These are phyloP conservation scores for Spodoptera exigua DNA, from an alignment of 2,888 invertebrate genomes.

Conservation along the genomic window DNA sequence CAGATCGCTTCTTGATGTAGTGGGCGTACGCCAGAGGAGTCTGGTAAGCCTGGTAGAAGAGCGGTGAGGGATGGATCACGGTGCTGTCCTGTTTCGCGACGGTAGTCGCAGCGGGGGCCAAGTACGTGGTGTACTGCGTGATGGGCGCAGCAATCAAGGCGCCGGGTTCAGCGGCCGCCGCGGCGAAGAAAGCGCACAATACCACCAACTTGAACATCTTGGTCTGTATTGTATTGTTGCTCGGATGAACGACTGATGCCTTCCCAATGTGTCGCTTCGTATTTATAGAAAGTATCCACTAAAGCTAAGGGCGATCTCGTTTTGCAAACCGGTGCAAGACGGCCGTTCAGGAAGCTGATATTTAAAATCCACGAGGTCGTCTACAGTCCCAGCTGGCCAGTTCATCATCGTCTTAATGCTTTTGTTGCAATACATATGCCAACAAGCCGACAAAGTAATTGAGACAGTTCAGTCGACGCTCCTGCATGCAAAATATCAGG, in stretches of 20 bases:
- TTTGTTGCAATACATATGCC: constrained; percentile 56
- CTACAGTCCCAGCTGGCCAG: constrained; percentile 67
- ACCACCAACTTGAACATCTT: constrained; percentile 88
- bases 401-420: constrained; percentile 69
- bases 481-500: constrained; percentile 17
- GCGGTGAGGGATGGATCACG: constrained; percentile 81
- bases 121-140: constrained; percentile 62
- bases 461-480: constrained; percentile 13
- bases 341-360: constrained; percentile 81
- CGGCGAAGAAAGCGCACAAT: constrained; percentile 90
- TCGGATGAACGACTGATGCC: constrained; percentile 80
- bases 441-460: constrained; percentile 41
- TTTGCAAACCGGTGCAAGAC: constrained; percentile 81
- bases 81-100: constrained; percentile 80
- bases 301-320: constrained; percentile 80
- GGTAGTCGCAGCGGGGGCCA: constrained; percentile 75
- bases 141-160: constrained; percentile 45
- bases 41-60: constrained; percentile 70
- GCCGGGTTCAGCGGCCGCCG: constrained; percentile 83
- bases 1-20: constrained; percentile 72
- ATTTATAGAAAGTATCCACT: constrained; percentile 80
- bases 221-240: constrained; percentile 82
- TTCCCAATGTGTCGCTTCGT: constrained; percentile 61
- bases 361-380: constrained; percentile 78
- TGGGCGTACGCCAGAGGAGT: constrained; percentile 70